Base-by-base conservation (phyloP, 2,113 vertebrate genomes). In the Lontra canadensis region DNA sequence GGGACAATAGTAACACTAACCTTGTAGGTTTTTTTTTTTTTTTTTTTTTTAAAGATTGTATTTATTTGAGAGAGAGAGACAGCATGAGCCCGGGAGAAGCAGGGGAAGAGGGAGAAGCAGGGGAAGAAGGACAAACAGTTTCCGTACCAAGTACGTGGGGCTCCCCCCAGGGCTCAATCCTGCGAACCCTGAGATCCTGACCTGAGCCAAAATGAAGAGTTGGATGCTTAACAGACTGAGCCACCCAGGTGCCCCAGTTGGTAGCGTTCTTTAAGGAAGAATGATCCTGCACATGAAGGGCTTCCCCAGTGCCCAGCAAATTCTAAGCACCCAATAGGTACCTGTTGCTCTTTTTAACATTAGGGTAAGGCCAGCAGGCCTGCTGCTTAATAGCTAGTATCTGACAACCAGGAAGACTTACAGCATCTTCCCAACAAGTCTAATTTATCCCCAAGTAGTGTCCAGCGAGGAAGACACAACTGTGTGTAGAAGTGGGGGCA, bases 351-450 rank as follows among this genome's bases (percentile, higher is more conserved):
- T 59, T 84, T 80, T 88, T 80, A 44, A 65, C 90, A 36, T 67
- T 84, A n/a, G 13, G 23, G 29, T 69, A 67, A 83, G 65, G 5
- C 55, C 12, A 25, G 31, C 12, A 71, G 80, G 26, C 29, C 8
- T 71, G 44, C 63, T 94, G 61, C 36, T 92, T 89, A 76, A 69
- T 83, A 79, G 83, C 55, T 69, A 76, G 17, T 76, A 31, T 61
- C 74, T 95, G 87, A 92, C 57, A 96, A 76, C 76, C 15, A 47
- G 29, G 49, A 96, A 96, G 89, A 94, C 44, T 69, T 52, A 80
- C 1, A 55, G 29, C 57, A n/a, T 88, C 63, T 65, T 94, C 52
- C 80, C 74, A 94, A 14, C 0, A 34, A 85, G 34, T 20, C 17
- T 52, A 7, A 82, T 81, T 91, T 80, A 83, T 42, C 39, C 59